phyloP scores from a whole-genome alignment of 37 sponge, comb jelly and placozoan genomes.

The Beroe forskalii region DNA sequence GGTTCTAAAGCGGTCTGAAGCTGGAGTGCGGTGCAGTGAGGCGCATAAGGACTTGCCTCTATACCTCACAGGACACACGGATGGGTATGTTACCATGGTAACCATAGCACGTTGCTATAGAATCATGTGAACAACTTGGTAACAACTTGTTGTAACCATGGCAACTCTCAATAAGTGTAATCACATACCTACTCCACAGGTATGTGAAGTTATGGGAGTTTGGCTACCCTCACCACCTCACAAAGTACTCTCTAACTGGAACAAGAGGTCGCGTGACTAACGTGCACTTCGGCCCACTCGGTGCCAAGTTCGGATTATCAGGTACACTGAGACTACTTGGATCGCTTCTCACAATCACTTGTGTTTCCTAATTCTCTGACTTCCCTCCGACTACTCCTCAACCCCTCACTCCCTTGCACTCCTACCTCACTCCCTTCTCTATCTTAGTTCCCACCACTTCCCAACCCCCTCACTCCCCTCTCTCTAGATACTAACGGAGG shows the following conservation, averaged over 20 bases:
- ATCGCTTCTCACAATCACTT: no score
- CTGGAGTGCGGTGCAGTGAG: background rate
- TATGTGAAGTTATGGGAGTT: conserved; percentile 47
- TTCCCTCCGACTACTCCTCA: background rate
- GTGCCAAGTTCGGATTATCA: conserved; percentile 38
- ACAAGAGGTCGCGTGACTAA: conserved; percentile 29
- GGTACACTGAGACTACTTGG: background rate
- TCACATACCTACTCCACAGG: no score
- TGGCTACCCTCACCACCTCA: conserved; percentile 56
- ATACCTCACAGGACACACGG: conserved; percentile 5
- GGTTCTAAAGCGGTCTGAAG: conserved; percentile 7
- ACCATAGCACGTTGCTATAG: no score
- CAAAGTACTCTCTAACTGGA: conserved; percentile 24
- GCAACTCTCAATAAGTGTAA: no score
- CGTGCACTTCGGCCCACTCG: conserved; percentile 9
- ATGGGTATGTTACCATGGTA: conserved; percentile 40
- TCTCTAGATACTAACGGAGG: conserved; percentile 41
- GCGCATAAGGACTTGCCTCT: conserved; percentile 20
- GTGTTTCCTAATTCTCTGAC: no score
- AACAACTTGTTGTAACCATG: no score
- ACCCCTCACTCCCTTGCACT: background rate
- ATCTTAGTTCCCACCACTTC: background rate
- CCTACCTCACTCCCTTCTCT: background rate
- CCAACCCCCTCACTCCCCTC: background rate
- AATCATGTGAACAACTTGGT: no score